Evolutionary conservation across 2,113 vertebrate genomes (phyloP).

Genomic region (Thymallus thymallus): DNA sequence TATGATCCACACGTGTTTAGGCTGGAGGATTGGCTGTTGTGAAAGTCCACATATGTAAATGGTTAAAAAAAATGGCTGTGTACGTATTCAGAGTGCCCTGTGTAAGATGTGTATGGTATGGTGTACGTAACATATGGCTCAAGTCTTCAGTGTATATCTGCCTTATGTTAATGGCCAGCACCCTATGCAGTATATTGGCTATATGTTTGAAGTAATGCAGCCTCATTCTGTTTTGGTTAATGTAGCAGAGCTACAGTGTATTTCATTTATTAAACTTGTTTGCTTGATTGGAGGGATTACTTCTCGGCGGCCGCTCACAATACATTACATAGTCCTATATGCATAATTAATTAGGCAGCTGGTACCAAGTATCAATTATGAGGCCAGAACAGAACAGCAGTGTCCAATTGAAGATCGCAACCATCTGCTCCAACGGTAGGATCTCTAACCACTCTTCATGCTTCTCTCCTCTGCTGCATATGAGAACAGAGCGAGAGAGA

Average conservation of each 20-base stretch:
- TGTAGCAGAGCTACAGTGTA: no score
- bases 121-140: not conserved
- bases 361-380: slow-evolving; percentile 66
- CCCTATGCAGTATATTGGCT: no score
- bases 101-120: no score
- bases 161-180: not conserved
- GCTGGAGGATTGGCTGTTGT: not conserved
- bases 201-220: no score
- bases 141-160: not conserved
- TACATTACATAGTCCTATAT: slow-evolving; percentile 57
- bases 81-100: no score
- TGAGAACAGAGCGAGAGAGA: no score
- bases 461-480: not conserved
- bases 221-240: no score
- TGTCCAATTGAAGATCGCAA: slow-evolving; percentile 58
- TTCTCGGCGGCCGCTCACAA: slow-evolving; percentile 39
- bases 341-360: slow-evolving; percentile 68
- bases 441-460: slow-evolving; percentile 35
- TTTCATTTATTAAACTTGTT: not conserved
- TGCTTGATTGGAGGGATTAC: slow-evolving; percentile 61
- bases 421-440: slow-evolving; percentile 59
- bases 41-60: no score
- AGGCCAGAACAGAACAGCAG: slow-evolving; percentile 33
- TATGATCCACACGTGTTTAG: slow-evolving; percentile 22
- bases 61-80: no score